Evolutionary conservation across 1,140 invertebrate species (phyloP).

Genomic region (Papilio helenus): DNA sequence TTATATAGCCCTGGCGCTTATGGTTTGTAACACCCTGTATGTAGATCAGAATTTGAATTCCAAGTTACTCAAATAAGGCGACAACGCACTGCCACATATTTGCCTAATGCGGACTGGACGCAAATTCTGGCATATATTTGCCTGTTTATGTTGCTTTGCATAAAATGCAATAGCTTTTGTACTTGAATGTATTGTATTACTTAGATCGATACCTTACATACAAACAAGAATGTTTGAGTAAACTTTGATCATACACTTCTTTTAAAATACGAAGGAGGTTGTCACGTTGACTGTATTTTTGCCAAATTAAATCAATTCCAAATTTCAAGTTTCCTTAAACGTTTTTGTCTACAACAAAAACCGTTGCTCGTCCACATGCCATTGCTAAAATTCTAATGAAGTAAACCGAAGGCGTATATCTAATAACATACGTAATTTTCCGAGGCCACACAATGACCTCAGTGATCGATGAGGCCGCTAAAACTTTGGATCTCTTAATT

Average conservation of each 20-base stretch:
- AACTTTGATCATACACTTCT: not conserved
- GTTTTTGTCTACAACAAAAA: slow-evolving; percentile 16
- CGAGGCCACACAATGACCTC: slow-evolving; percentile 27
- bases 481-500: slow-evolving; percentile 8
- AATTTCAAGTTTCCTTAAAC: slow-evolving; percentile 32
- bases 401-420: slow-evolving; percentile 17
- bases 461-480: slow-evolving; percentile 9
- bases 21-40: slow-evolving; percentile 25
- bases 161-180: not conserved
- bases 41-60: slow-evolving; percentile 21
- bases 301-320: not conserved
- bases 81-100: slow-evolving; percentile 16
- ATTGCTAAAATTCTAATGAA: slow-evolving; percentile 19
- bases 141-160: not conserved
- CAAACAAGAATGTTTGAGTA: not conserved
- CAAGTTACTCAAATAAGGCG: slow-evolving; percentile 12
- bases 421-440: not conserved
- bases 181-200: not conserved
- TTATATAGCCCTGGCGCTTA: slow-evolving; percentile 9
- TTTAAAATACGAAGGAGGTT: not conserved
- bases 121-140: not conserved
- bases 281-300: not conserved
- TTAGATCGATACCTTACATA: not conserved
- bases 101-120: not conserved
- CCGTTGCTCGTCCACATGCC: not conserved